Base-by-base conservation (phyloP, 2,888 invertebrate species). In the Erebia palarica region DNA sequence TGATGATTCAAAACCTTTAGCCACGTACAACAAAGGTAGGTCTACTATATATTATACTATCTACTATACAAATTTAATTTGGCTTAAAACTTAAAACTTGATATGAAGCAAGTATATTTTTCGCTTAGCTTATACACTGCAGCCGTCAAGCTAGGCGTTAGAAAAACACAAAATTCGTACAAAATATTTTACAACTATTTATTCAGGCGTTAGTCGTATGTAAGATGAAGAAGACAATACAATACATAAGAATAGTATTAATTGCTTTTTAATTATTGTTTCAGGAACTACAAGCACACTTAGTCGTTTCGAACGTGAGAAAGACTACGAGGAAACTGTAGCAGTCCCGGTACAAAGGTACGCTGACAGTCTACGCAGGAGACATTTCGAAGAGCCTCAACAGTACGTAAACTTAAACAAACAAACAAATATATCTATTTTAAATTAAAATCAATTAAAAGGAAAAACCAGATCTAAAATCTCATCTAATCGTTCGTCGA, bases 251-350 rank as follows among this genome's bases (percentile, higher is more conserved):
- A 16, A 18, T 47, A 18, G 61, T 18, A 47, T 47, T 47, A 47
- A 63, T 8, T 47, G 63, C 14, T 14, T 47, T 18, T 58, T 14
- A 42, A 58, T 27, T 8, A 14, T 21, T 64, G 42, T 67, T 67
- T 53, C 57, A 76, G 79, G 71, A 72, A 74, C 76, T 36, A 73
- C 74, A 18, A 79, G 84, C 75, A 90, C 91, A 1, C 76, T 90
- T 21, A 90, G 85, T 76, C 87, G 85, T 4, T 94, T 94, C 60
- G 95, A 95, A 81, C 88, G 94, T 72, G 95, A 94, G 80, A 92
- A 94, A 16, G 95, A 95, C 81, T 95, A 95, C 78, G 95, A 95
- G 65, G 95, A 95, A 80, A 94, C 94, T 18, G 90, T 93, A 8
- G 84, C 92, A 3, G 71, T 90, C 13, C 94, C 94, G n/a, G 93